Percentiles rank a stretch among this genome's conserved stretches.
Conservation (phyloP, 2,113 vertebrate genomes). For the Cranoglanis bouderius region DNA sequence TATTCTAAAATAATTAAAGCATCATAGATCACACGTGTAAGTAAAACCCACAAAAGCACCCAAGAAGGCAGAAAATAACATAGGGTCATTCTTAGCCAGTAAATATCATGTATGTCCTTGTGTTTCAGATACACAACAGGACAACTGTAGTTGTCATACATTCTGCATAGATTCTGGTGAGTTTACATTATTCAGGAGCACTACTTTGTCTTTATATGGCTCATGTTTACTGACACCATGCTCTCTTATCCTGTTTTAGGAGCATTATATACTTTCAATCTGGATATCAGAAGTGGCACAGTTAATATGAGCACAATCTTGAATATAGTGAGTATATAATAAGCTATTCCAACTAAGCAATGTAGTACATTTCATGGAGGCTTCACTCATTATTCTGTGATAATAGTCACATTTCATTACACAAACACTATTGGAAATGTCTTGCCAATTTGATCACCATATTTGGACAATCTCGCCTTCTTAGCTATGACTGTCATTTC, state of each 20-base stretch:
- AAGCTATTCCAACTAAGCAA: neutral
- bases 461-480: too few species aligned
- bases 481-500: too few species aligned
- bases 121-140: constrained; percentile 18
- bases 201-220: too few species aligned
- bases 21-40: too few species aligned
- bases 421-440: too few species aligned
- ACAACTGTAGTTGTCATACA: constrained; percentile 19
- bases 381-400: neutral
- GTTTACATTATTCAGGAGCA: neutral
- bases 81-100: too few species aligned
- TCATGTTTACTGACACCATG: neutral
- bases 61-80: too few species aligned
- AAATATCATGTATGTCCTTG: neutral
- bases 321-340: constrained; percentile 35
- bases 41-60: too few species aligned
- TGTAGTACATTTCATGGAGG: neutral
- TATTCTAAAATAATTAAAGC: too few species aligned
- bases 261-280: constrained; percentile 39
- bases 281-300: constrained; percentile 34
- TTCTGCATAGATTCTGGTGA: constrained; percentile 29
- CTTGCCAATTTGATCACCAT: too few species aligned
- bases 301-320: constrained; percentile 16
- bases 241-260: constrained; percentile 13
- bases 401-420: neutral